These are phyloP conservation scores for Azemiops feae DNA, from an alignment of 2,113 vertebrate genomes.

Conservation along the genomic window DNA sequence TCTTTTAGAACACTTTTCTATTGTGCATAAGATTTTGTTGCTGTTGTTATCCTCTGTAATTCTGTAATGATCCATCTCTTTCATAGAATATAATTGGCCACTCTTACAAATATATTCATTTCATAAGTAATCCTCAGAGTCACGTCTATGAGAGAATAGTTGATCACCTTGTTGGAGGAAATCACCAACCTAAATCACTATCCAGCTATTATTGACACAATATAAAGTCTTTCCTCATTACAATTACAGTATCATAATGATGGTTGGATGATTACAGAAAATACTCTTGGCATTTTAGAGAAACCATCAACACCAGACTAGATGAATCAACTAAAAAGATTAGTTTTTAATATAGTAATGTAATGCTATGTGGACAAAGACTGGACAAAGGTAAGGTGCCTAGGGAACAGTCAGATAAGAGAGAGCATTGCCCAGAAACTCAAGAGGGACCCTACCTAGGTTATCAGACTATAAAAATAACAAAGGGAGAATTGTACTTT, in stretches of 20 bases:
- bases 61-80: background rate
- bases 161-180: background rate
- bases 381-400: no score
- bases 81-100: conserved; percentile 4
- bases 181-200: background rate
- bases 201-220: background rate
- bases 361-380: no score
- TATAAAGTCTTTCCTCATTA: background rate
- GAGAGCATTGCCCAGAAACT: no score
- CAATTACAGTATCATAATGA: background rate
- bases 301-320: background rate
- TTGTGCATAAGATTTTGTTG: background rate
- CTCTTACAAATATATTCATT: background rate
- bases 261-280: background rate
- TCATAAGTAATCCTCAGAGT: background rate
- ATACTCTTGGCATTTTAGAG: background rate
- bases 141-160: background rate
- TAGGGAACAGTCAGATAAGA: no score
- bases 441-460: no score
- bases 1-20: background rate
- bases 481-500: no score
- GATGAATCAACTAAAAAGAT: background rate
- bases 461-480: no score
- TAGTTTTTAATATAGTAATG: background rate
- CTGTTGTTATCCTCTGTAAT: background rate